Percentiles rank a stretch among this genome's conserved stretches.
Conservation (phyloP, 2,888 invertebrate species). For the Oligia fasciuncula region DNA sequence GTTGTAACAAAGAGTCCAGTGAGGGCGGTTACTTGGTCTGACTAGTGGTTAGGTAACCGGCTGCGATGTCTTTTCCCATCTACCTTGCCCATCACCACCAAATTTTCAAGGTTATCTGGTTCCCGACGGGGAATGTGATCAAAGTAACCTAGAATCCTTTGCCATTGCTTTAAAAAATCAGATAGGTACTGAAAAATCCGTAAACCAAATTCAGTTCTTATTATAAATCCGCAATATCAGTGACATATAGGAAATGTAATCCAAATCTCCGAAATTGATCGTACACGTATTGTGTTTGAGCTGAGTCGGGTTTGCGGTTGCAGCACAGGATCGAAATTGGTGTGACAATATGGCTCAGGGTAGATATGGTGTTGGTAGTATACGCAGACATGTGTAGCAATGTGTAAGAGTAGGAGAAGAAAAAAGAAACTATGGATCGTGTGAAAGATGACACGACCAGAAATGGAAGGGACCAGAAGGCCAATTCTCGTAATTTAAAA, state of each 20-base stretch:
- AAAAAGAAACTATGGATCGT: neutral
- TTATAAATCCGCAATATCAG: conserved; percentile 11
- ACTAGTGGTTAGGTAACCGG: neutral
- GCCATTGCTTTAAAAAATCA: neutral
- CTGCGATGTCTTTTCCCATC: neutral
- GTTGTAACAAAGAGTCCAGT: neutral
- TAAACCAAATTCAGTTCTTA: neutral
- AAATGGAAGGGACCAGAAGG: neutral
- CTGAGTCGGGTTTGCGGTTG: conserved; percentile 13
- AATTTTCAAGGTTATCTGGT: neutral
- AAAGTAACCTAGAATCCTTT: neutral
- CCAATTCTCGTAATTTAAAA: too few relatives aligned
- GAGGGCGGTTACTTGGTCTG: neutral
- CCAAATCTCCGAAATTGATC: conserved; percentile 2
- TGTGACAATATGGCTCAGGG: conserved; percentile 9
- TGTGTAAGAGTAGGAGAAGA: neutral
- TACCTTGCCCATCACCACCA: neutral
- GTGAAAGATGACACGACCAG: neutral
- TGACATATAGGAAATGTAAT: conserved; percentile 13
- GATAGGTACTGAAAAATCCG: neutral
- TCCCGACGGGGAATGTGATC: neutral
- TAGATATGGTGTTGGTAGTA: neutral
- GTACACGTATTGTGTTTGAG: conserved; percentile 25
- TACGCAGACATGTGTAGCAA: neutral
- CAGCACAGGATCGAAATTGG: conserved; percentile 5